phyloP scores from a whole-genome alignment of 2,113 vertebrate species.

The Cathartes aura region DNA sequence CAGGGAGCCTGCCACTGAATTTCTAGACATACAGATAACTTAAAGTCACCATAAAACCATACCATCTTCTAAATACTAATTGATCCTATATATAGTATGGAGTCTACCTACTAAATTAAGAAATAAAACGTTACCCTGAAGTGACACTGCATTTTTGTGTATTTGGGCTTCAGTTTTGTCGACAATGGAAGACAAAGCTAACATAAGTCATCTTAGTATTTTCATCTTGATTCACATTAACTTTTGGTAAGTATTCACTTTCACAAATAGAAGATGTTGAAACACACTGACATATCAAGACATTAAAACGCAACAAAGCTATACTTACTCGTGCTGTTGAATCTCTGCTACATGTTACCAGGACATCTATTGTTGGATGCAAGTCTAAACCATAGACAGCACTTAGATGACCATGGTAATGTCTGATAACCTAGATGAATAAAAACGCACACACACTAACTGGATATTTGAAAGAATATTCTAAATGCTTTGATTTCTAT shows the following conservation, averaged over 20 bases:
- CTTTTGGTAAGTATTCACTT: background rate
- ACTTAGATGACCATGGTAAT: conserved; percentile 96
- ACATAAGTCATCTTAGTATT: background rate
- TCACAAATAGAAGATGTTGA: background rate
- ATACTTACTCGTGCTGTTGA: conserved; percentile 90
- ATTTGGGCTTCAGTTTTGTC: background rate
- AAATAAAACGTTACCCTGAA: background rate
- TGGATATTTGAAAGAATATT: background rate
- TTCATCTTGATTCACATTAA: background rate
- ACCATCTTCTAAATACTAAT: background rate
- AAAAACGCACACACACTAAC: background rate
- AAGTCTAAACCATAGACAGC: conserved; percentile 95
- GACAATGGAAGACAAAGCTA: background rate
- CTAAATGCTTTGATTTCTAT: background rate
- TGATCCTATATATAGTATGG: background rate
- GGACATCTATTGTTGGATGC: conserved; percentile 94
- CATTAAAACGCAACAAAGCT: background rate
- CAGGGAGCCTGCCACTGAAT: background rate
- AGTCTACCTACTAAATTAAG: background rate
- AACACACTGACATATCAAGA: background rate
- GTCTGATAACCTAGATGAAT: conserved; percentile 89
- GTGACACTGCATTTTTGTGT: background rate
- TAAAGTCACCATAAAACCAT: background rate
- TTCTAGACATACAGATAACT: background rate
- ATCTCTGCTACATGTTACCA: conserved; percentile 96